Conservation (phyloP, 2,888 invertebrate genomes). For the Minunthozetes semirufus region DNA sequence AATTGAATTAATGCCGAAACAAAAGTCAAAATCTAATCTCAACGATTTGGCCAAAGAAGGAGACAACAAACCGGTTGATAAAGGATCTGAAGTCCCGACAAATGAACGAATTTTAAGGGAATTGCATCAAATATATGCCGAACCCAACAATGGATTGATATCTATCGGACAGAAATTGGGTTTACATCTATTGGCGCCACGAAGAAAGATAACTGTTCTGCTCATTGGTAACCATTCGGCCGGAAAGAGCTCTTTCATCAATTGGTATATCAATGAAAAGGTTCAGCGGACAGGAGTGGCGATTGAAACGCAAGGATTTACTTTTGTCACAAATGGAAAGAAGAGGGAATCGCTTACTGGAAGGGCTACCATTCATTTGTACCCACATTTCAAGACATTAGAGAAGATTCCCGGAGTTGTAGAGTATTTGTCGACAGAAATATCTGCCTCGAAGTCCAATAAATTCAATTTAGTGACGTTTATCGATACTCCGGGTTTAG, state of each 20-base stretch:
- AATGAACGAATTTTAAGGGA: conserved; percentile 54
- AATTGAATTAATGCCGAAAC: too few relatives aligned
- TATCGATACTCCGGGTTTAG: conserved; percentile 57
- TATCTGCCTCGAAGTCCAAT: conserved; percentile 55
- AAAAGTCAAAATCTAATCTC: background rate
- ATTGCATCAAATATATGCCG: conserved; percentile 53
- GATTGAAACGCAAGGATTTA: conserved; percentile 58
- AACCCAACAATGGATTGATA: conserved; percentile 53
- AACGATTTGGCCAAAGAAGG: background rate
- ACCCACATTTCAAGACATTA: conserved; percentile 55
- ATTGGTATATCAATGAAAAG: conserved; percentile 57
- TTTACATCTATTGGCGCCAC: conserved; percentile 51
- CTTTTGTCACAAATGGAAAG: conserved; percentile 55
- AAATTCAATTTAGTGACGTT: conserved; percentile 56
- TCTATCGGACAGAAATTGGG: conserved; percentile 52
- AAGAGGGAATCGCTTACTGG: conserved; percentile 56
- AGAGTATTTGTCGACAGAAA: conserved; percentile 55
- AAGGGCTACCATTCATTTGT: conserved; percentile 55
- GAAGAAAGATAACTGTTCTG: conserved; percentile 55
- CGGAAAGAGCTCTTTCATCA: conserved; percentile 57
- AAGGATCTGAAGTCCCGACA: conserved; percentile 44
- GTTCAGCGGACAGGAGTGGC: conserved; percentile 57
- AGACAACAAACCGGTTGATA: too few relatives aligned
- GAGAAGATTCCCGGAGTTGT: conserved; percentile 54
- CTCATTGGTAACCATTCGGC: conserved; percentile 57